Evolutionary conservation across 2,888 invertebrate genomes (phyloP), one percentile per base, ranked within the genome.

Genomic region (Sclerodermus sp.): DNA sequence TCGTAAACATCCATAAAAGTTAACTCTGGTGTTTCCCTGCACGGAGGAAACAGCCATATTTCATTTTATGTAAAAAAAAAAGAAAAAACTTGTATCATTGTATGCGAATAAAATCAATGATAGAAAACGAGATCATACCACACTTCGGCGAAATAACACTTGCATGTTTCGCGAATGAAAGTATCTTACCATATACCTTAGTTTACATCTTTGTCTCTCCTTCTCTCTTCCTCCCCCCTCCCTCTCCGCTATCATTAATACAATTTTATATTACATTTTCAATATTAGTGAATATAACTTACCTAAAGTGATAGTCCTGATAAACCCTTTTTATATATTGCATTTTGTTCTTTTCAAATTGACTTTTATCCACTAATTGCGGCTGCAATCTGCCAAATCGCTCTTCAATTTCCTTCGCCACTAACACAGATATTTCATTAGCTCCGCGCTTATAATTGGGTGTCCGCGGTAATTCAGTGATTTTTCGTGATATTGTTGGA

Each of bases 391-490:
- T 84, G 1, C 91, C 91, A 74, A 85, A 87, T 68, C 85, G 85
- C 71, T 86, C 84, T 76, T 91, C 90, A 64, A 92, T 87, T 53
- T 86, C 85, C 75, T 87, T 84, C 47, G 85, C 84, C 55, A 86
- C 77, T 66, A 79, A 76, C 63, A 76, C 71, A 50, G 79, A 76
- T 53, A 80, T 78, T 63, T 79, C 76, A 53, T 75, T 73, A 45
- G 78, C 75, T 40, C 79, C 79, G 52, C 76, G 76, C 60, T 78
- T 78, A 63, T 77, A 78, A 63, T 85, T 85, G 44, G 81, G 77
- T 43, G 84, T 84, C 64, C 82, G 80, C 66, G 84, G 84, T 74
- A 85, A 85, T 44, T 86, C 85, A 34, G 81, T 79, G 49, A 89
- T 79, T 45, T 84, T 79, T 1, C 82, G 79, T 62, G 83, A 82